Evolutionary conservation across 2,888 invertebrate species (phyloP), one percentile per base, ranked within the genome.

Genomic region (Strigamia transsilvanica): DNA sequence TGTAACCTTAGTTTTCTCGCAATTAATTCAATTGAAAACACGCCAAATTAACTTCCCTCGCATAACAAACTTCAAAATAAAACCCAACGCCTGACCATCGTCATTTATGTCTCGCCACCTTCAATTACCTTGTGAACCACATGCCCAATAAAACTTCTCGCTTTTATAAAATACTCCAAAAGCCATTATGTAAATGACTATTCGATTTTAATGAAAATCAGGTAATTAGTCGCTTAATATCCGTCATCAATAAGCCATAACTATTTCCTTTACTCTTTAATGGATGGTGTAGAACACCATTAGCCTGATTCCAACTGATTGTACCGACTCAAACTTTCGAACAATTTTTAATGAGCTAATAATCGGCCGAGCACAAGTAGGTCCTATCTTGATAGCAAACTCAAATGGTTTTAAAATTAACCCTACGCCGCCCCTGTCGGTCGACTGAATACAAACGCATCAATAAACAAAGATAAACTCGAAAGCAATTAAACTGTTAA

Each of bases 1-100:
- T 61, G 61, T 61, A 61, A 61, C 61, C 61, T 61, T 61, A 61
- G 61, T 61, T 61, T n/a, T 23, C 61, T 61, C 61, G 18, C 15
- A 61, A 61, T 61, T 61, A 61, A 61, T 61, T 61, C 61, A 61
- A 61, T 61, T 61, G 61, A 61, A 61, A 61, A 61, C 61, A 61
- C 18, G 18, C 4, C 61, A 61, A 61, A 61, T 61, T 61, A 18
- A 61, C 7, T 61, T 61, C 18, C 61, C 61, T n/a, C 12, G 3
- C 18, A 61, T 18, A 61, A 61, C 61, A 61, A 61, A 9, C 61
- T 21, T n/a, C 12, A 18, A 61, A 61, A 61, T 61, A 61, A 61
- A 56, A 56, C 56, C 18, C 56, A n/a, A 61, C 61, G 61, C 23
- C 61, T 61, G 61, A 61, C 61, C 61, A 61, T 61, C 1, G 61